These are phyloP conservation scores for Pycnonotus jocosus DNA, from an alignment of 2,113 vertebrate species.

Conservation along the genomic window DNA sequence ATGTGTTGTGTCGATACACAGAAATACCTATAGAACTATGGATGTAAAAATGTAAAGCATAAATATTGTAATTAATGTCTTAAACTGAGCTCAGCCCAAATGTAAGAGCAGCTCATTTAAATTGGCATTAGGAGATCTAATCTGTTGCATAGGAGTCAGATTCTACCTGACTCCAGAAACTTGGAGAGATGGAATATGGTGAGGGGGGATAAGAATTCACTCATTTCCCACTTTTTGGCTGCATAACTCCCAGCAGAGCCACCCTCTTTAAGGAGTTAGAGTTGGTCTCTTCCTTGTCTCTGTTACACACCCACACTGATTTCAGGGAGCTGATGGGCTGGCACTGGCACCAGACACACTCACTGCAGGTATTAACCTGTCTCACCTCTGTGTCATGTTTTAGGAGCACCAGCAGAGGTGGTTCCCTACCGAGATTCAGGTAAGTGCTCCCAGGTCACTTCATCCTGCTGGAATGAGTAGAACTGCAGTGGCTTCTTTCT, in stretches of 20 bases:
- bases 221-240: neutral
- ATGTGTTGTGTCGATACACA: neutral
- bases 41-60: neutral
- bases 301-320: neutral
- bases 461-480: neutral
- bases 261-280: neutral
- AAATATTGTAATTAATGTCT: neutral
- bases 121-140: neutral
- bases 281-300: neutral
- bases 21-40: neutral
- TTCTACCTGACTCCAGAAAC: neutral
- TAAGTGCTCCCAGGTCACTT: neutral
- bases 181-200: neutral
- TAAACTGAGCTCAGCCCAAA: neutral
- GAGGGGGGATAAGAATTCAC: neutral
- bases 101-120: neutral
- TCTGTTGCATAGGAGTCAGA: neutral
- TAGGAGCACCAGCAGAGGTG: conserved; percentile 20
- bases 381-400: neutral
- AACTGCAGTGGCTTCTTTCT: neutral
- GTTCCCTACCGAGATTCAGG: conserved; percentile 26
- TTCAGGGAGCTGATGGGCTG: neutral
- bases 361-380: neutral
- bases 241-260: neutral
- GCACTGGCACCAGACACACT: neutral